A percentile compares a stretch with the other conserved stretches of the same genome.
Conservation (phyloP, 1,140 invertebrate genomes). For the Sipha flava region DNA sequence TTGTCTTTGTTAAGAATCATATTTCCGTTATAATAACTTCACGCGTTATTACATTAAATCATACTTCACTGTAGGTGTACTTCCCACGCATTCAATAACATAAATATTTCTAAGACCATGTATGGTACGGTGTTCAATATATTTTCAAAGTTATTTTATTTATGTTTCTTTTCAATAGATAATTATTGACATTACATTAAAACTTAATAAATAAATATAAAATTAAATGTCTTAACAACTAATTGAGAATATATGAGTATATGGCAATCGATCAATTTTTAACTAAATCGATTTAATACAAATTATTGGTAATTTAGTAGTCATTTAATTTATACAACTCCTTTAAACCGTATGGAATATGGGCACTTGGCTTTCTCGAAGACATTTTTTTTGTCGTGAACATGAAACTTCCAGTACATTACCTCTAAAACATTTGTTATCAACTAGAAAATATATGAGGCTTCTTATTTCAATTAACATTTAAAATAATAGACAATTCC, state of each 20-base stretch:
- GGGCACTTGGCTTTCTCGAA: background rate
- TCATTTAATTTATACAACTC: too few relatives aligned
- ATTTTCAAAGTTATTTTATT: background rate
- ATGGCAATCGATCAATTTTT: background rate
- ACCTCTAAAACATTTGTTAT: background rate
- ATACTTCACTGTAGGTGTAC: background rate
- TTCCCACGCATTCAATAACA: conserved; percentile 8
- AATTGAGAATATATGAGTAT: background rate
- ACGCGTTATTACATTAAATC: background rate
- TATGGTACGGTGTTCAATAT: background rate
- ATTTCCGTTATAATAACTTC: background rate
- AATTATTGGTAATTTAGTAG: too few relatives aligned
- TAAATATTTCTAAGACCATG: background rate
- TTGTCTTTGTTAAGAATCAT: background rate
- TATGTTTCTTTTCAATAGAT: background rate
- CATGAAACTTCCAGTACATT: background rate
- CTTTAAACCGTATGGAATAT: background rate
- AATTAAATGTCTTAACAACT: background rate
- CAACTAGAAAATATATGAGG: background rate
- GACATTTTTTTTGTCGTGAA: background rate
- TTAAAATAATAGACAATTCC: background rate
- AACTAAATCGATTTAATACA: too few relatives aligned
- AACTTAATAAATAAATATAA: background rate
- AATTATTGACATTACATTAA: background rate
- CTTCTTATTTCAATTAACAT: background rate